Percentiles rank a stretch among this genome's conserved stretches.
Conservation (phyloP, 2,113 vertebrate species). For the Sylvia atricapilla region DNA sequence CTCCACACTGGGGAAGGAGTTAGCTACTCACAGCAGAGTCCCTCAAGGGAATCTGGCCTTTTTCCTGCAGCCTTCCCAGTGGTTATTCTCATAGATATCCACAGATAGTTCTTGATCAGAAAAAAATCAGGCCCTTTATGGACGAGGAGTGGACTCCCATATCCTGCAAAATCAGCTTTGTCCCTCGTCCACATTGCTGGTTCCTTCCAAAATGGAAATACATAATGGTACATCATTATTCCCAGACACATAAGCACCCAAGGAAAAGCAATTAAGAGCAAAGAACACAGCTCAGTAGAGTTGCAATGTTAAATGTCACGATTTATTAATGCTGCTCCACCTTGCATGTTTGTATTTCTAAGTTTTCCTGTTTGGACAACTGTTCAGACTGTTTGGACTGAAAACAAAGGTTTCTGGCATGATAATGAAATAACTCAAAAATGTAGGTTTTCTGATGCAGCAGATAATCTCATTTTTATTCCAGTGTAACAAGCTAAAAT, state of each 20-base stretch:
- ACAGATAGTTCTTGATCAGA: not conserved
- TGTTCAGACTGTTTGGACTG: conserved; percentile 33
- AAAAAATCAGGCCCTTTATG: not conserved
- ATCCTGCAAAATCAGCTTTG: not conserved
- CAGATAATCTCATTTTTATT: not conserved
- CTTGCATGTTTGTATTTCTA: conserved; percentile 21
- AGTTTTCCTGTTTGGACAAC: conserved; percentile 58
- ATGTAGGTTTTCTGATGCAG: not conserved
- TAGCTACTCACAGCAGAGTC: rapidly evolving
- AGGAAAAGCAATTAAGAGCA: not conserved
- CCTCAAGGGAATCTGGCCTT: not conserved
- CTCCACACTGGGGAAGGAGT: not conserved
- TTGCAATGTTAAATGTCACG: not conserved
- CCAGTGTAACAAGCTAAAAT: not conserved
- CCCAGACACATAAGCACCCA: rapidly evolving
- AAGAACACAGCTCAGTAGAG: not conserved
- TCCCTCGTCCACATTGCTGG: rapidly evolving
- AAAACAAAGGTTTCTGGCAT: conserved; percentile 17
- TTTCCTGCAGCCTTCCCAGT: not conserved
- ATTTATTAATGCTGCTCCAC: conserved; percentile 4
- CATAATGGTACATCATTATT: not conserved
- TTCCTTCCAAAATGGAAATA: not conserved
- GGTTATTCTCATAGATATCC: not conserved
- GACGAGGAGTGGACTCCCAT: not conserved
- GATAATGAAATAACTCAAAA: conserved; percentile 22